Base-by-base conservation (phyloP, 2,113 vertebrate genomes). In the Colossoma macropomum region DNA sequence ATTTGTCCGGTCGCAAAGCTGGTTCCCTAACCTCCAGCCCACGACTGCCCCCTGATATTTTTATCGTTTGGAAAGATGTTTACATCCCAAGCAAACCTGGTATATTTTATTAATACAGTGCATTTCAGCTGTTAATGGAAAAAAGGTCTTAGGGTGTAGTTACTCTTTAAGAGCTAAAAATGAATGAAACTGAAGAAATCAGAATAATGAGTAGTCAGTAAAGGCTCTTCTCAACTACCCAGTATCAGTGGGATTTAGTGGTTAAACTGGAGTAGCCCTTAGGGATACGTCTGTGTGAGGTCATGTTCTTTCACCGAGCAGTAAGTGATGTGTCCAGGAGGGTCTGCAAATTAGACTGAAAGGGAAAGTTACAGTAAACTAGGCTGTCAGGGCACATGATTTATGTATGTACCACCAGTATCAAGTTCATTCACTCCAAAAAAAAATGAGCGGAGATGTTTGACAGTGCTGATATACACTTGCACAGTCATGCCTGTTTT, bases 381-480 rank as follows among this genome's bases (percentile, higher is more conserved):
- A 12, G 59, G 25, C 25, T 9, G n/a, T 62, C 59, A 27, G 23
- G 0, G n/a, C 1, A 1, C n/a, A 12, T 62, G 59, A 62, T 62
- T 25, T 62, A 62, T 66, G 54, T 68, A 30, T 23, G 12, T 85
- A 80, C 82, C 56, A 84, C 71, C 23, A 83, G 88, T 86, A 84
- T 62, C 69, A 8, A 13, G 41, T 50, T 72, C 23, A 62, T 62
- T 72, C 41, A 72, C 41, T 48, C 3, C 21, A 48, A 50, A 72
- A 23, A 72, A 72, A 50, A 50, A 48, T 41, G 23, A 45, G 16
- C 17, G 19, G 34, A 50, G 16, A 45, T 25, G 32, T 70, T 27
- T 45, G 45, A 72, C 3, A 72, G 15, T 45, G 23, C 41, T 45
- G 54, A 62, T 65, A 79, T 79, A 6, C 21, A 80, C 82, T 77